These are phyloP conservation scores for Phlogophora meticulosa DNA, from an alignment of 2,888 invertebrate species.

Conservation along the genomic window DNA sequence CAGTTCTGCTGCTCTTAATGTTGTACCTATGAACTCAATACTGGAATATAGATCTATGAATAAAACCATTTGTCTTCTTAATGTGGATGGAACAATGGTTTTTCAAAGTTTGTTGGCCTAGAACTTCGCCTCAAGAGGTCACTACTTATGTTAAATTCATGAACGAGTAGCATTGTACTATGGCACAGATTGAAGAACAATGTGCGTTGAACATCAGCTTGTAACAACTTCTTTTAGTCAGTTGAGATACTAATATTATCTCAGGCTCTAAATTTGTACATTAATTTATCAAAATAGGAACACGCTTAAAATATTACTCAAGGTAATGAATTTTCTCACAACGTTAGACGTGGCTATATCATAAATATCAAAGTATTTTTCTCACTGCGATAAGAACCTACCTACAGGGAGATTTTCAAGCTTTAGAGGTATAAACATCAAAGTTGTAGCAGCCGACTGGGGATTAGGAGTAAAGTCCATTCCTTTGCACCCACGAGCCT, in stretches of 20 bases:
- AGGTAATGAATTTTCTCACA: not conserved
- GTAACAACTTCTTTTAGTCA: too few species aligned
- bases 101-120: not conserved
- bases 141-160: not conserved
- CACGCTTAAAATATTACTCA: not conserved
- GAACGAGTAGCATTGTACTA: too few species aligned
- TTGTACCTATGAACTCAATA: not conserved
- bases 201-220: too few species aligned
- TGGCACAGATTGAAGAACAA: too few species aligned
- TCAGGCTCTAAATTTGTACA: too few species aligned
- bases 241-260: too few species aligned
- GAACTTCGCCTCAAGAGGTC: not conserved
- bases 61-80: not conserved
- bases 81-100: not conserved
- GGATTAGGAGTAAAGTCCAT: constrained; percentile 31
- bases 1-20: not conserved
- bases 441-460: constrained; percentile 31
- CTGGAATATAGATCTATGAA: too few species aligned
- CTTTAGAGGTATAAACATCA: constrained; percentile 30
- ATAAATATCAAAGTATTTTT: constrained; percentile 13
- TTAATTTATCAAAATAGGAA: not conserved
- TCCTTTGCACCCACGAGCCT: constrained; percentile 18
- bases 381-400: not conserved
- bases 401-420: constrained; percentile 22
- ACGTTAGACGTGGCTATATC: not conserved